A percentile compares a stretch with the other conserved stretches of the same genome.
Evolutionary conservation across 2,797 vertebrate genomes (phyloP).

Genomic region (Myoxocephalus aenaeus): DNA sequence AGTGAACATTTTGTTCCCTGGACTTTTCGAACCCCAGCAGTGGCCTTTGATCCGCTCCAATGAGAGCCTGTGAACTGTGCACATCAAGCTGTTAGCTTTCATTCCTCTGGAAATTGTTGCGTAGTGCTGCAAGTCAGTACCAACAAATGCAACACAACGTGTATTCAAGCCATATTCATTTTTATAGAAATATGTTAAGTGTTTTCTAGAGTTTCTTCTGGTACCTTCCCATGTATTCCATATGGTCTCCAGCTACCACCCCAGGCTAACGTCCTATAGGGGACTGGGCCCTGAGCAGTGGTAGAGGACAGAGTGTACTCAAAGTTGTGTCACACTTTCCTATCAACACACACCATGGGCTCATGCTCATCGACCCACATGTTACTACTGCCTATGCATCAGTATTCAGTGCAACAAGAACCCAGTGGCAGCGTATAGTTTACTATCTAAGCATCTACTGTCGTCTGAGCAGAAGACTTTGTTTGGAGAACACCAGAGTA

Average conservation of each 20-base stretch:
- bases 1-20: constrained; percentile 70
- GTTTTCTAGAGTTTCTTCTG: not conserved
- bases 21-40: not conserved
- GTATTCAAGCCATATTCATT: not conserved
- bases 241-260: not conserved
- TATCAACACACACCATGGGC: not conserved
- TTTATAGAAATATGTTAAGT: not conserved
- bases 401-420: too few species aligned
- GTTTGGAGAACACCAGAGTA: too few species aligned
- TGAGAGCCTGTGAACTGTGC: not conserved
- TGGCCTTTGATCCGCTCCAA: not conserved
- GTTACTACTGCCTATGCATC: too few species aligned
- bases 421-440: too few species aligned
- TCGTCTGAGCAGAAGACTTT: too few species aligned
- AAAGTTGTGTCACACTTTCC: not conserved
- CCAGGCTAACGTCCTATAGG: too few species aligned
- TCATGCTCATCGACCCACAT: too few species aligned
- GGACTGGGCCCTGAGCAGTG: not conserved
- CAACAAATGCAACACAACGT: not conserved
- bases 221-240: too few species aligned
- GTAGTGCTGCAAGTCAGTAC: not conserved
- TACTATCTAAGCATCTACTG: too few species aligned
- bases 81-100: not conserved
- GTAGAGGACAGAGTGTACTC: constrained; percentile 41
- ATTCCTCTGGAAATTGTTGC: not conserved